Evolutionary conservation across 2,797 vertebrate genomes (phyloP).

Genomic region (Cossypha caffra): DNA sequence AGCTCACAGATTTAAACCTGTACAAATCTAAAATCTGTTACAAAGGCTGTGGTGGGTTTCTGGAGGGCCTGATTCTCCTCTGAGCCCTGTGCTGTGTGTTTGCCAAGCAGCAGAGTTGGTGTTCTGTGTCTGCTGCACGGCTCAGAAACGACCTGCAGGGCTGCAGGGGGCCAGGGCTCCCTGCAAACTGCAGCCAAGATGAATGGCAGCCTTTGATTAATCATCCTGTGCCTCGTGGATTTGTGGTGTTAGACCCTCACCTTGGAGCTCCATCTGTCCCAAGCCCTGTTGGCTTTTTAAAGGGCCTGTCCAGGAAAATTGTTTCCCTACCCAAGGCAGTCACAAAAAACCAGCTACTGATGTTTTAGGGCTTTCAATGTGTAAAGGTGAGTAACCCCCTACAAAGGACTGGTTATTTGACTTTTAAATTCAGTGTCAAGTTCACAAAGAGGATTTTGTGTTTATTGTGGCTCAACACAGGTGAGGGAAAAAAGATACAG

Average conservation of each 20-base stretch:
- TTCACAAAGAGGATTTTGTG: not conserved
- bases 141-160: not conserved
- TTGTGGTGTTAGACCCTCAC: not conserved
- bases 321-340: not conserved
- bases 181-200: not conserved
- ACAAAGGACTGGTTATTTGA: not conserved
- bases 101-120: not conserved
- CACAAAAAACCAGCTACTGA: not conserved
- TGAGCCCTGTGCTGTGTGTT: not conserved
- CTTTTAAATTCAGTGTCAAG: not conserved
- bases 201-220: not conserved
- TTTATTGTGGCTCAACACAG: not conserved
- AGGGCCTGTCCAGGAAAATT: not conserved
- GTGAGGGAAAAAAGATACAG: not conserved
- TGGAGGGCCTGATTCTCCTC: not conserved
- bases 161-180: not conserved
- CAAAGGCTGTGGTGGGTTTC: not conserved
- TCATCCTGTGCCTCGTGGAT: not conserved
- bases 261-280: not conserved
- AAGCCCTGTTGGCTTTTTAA: not conserved
- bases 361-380: fast-evolving
- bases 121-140: not conserved
- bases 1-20: fast-evolving
- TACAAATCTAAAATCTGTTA: fast-evolving
- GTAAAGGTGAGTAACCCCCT: not conserved